Conservation (phyloP, 2,888 invertebrate species). For the Apodemia zela region DNA sequence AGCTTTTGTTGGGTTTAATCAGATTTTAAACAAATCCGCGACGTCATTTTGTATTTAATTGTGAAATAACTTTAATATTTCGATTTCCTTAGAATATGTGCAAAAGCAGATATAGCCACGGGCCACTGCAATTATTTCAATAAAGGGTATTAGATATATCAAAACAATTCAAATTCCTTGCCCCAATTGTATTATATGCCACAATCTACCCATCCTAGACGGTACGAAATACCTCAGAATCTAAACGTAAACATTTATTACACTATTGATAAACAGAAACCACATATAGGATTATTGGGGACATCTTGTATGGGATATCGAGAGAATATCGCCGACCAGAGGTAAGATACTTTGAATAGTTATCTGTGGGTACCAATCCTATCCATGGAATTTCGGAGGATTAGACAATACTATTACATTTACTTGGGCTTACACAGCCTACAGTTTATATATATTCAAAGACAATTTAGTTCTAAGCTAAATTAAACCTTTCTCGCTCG, state of each 20-base stretch:
- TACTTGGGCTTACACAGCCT: neutral
- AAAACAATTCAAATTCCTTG: no score
- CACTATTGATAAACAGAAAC: neutral
- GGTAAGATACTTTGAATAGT: slow-evolving; percentile 8
- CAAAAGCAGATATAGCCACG: no score
- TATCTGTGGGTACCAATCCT: neutral
- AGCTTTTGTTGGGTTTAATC: no score
- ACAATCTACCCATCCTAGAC: no score
- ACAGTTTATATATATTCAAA: neutral
- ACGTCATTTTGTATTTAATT: no score
- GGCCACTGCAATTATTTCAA: no score
- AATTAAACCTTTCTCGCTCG: neutral
- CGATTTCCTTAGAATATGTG: no score
- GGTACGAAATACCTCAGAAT: slow-evolving; percentile 22
- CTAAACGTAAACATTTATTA: slow-evolving; percentile 4
- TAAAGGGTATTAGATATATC: no score
- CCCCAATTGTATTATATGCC: no score
- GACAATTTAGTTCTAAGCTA: neutral
- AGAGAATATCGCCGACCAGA: neutral
- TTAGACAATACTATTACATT: neutral
- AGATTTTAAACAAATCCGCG: no score
- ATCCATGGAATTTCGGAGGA: neutral
- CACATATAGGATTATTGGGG: neutral
- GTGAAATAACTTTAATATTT: no score
- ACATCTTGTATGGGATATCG: slow-evolving; percentile 10